Evolutionary conservation across 2,113 vertebrate genomes (phyloP), one percentile per base, ranked within the genome.

Genomic region (Sardina pilchardus): DNA sequence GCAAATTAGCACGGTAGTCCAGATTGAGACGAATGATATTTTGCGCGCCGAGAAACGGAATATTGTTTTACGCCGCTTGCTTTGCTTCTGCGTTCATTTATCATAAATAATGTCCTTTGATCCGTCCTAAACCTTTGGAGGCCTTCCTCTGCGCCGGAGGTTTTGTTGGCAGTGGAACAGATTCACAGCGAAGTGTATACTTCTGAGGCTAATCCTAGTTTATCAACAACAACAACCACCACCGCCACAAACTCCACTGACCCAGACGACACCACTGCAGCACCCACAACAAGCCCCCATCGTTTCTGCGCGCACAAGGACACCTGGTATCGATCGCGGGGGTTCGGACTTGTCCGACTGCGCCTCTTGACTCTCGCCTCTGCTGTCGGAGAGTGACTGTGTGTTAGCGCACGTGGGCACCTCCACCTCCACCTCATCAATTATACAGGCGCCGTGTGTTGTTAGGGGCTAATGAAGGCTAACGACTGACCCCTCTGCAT

Each of bases 401-500:
- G 48, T 50, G 48, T 16, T 12, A 59, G 19, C 19, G 21, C 8
- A 30, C n/a, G 30, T 36, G 12, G 14, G 30, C 71, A 12, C 71
- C 10, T 81, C 30, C 83, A 63, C 53, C 63, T 4, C 50, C 34
- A 34, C 39, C 83, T 87, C 86, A 87, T 87, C 86, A 84, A 82
- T 84, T 87, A 84, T 82, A 82, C 53, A 71, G 1, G 75, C 19
- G 6, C 24, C 67, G 30, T 78, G 83, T 82, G 82, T 82, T 24
- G 86, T 82, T 24, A 30, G 45, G 45, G 83, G 43, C 83, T 87
- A 87, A 84, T 82, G 83, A 85, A 85, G 86, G 53, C 53, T 84
- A 82, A 84, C 36, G 56, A 83, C 83, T 82, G 78, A 84, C 53
- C 83, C 86, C 84, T 43, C 71, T 87, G 78, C 81, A 84, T 87